Conservation (phyloP, 2,113 vertebrate genomes). For the Tachysurus fulvidraco region DNA sequence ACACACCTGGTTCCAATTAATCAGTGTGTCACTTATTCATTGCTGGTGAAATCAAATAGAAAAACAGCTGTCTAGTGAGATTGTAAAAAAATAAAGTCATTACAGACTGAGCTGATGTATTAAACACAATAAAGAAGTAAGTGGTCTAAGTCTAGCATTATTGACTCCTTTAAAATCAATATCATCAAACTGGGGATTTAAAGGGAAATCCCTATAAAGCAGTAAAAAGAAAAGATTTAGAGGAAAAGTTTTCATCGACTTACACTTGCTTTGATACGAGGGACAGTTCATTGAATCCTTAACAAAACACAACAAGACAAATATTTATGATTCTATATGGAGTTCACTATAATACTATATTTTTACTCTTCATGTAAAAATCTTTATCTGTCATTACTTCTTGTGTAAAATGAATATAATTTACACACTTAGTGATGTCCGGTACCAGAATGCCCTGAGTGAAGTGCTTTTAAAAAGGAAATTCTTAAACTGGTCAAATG, state of each 20-base stretch:
- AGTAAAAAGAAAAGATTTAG: not conserved
- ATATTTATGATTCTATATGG: not conserved
- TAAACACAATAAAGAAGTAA: not conserved
- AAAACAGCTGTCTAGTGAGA: not conserved
- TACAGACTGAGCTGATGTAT: not conserved
- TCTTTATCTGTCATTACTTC: not conserved
- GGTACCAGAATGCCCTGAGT: not conserved
- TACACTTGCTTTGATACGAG: not conserved
- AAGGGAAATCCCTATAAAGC: not conserved
- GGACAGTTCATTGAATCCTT: not conserved
- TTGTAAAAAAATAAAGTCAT: not conserved
- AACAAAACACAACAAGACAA: not conserved
- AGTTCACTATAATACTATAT: not conserved
- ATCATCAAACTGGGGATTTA: not conserved
- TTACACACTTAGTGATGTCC: not conserved
- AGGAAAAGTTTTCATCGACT: not conserved
- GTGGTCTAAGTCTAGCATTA: not conserved
- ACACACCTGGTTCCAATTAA: constrained; percentile 29
- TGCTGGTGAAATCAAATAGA: not conserved
- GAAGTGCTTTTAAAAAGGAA: not conserved
- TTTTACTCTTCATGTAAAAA: not conserved
- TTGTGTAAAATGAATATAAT: not conserved
- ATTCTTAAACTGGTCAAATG: not conserved
- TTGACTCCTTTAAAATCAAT: constrained; percentile 21
- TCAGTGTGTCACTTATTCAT: not conserved